phyloP scores from a whole-genome alignment of 2,797 vertebrate genomes.

The Notoglanidium macrostoma region DNA sequence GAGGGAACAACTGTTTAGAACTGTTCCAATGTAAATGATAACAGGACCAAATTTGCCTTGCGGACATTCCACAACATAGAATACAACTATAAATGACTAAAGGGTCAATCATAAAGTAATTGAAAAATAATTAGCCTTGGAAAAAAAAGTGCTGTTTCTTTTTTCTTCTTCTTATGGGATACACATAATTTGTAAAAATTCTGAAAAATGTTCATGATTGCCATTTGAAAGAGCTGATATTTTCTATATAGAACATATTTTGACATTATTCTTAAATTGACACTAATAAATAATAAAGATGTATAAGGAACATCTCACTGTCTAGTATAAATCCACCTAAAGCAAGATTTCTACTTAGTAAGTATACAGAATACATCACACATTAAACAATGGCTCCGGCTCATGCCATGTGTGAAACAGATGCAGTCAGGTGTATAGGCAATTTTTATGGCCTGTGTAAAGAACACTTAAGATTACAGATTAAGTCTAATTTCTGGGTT shows the following conservation, averaged over 20 bases:
- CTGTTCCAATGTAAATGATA: too few relatives aligned
- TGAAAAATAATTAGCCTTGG: neutral
- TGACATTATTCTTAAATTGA: neutral
- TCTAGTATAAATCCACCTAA: neutral
- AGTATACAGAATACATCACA: neutral
- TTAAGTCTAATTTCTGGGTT: slow-evolving; percentile 4
- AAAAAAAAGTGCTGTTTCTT: neutral
- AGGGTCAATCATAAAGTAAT: neutral
- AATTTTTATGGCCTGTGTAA: slow-evolving; percentile 8
- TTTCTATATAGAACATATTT: neutral
- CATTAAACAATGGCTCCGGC: neutral
- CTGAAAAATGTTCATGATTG: neutral
- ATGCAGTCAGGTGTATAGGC: slow-evolving; percentile 2
- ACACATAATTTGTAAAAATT: neutral
- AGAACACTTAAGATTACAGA: slow-evolving; percentile 9
- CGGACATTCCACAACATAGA: neutral
- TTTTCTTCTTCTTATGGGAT: neutral
- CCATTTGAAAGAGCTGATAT: neutral
- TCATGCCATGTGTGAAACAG: slow-evolving; percentile 30
- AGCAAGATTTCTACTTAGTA: neutral
- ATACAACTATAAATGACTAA: neutral
- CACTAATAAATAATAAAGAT: neutral
- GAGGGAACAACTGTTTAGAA: too few relatives aligned
- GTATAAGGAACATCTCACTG: neutral
- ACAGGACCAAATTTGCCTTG: neutral